A percentile compares a stretch with the other conserved stretches of the same genome.
phyloP scores from a whole-genome alignment of 1,140 invertebrate genomes.

The Drosophila truncata region DNA sequence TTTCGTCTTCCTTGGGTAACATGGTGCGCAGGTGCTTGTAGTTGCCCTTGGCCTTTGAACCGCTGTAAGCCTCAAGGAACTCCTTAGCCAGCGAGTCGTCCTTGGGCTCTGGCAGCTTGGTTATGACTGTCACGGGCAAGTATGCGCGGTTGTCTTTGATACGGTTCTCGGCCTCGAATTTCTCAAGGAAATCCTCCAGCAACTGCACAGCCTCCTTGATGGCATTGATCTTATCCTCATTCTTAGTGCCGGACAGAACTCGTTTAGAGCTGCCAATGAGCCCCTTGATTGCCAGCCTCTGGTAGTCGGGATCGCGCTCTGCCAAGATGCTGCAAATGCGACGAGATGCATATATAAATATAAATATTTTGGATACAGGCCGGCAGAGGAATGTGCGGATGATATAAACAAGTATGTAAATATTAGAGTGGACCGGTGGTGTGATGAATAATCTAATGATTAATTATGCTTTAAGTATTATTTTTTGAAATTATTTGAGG shows the following conservation, averaged over 20 bases:
- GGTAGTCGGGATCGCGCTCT: slow-evolving; percentile 89
- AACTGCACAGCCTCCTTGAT: slow-evolving; percentile 88
- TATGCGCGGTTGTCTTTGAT: slow-evolving; percentile 88
- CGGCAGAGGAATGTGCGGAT: slow-evolving; percentile 44
- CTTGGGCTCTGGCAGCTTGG: slow-evolving; percentile 77
- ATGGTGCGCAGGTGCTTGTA: slow-evolving; percentile 89
- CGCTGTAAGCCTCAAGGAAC: slow-evolving; percentile 76
- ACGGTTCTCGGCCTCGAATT: slow-evolving; percentile 88
- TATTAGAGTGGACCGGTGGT: slow-evolving; percentile 5
- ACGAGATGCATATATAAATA: slow-evolving; percentile 33
- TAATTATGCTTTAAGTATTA: neutral
- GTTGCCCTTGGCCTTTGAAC: slow-evolving; percentile 87
- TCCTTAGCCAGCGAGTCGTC: slow-evolving; percentile 68
- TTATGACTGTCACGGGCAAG: slow-evolving; percentile 73
- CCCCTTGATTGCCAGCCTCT: slow-evolving; percentile 88
- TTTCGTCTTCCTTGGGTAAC: slow-evolving; percentile 86
- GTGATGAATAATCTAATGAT: neutral
- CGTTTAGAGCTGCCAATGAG: slow-evolving; percentile 88
- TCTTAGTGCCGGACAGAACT: slow-evolving; percentile 88
- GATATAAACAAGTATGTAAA: slow-evolving; percentile 10
- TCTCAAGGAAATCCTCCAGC: slow-evolving; percentile 89
- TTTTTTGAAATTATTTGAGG: neutral
- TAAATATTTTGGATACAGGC: slow-evolving; percentile 34
- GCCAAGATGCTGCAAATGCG: slow-evolving; percentile 86
- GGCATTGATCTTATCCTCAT: slow-evolving; percentile 89